phyloP scores from a whole-genome alignment of 2,113 vertebrate species.

The Clinocottus analis region DNA sequence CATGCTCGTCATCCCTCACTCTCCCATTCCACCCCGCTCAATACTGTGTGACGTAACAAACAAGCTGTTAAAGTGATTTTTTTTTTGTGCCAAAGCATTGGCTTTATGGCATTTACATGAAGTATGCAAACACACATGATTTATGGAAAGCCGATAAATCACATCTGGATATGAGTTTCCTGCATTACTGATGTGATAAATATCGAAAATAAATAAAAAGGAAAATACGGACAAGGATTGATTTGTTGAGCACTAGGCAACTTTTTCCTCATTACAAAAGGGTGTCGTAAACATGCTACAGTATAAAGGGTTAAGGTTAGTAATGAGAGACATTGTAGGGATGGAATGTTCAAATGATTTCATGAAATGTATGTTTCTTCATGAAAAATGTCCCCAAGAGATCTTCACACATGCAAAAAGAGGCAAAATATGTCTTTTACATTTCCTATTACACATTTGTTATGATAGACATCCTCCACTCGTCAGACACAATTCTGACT shows the following conservation, averaged over 20 bases:
- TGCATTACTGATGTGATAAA: not conserved
- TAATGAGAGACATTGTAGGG: not conserved
- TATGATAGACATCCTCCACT: not conserved
- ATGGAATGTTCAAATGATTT: not conserved
- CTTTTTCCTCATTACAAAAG: not conserved
- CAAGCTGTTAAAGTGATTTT: not conserved
- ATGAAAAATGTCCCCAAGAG: not conserved
- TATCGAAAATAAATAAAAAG: too few species aligned
- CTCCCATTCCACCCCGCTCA: not conserved
- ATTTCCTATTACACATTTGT: not conserved
- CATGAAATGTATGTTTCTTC: not conserved
- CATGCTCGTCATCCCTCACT: not conserved
- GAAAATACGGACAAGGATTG: not conserved
- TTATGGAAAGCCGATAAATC: slow-evolving; percentile 6
- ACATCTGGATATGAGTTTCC: not conserved
- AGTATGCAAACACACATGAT: not conserved
- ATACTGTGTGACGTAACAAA: not conserved
- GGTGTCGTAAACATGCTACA: not conserved
- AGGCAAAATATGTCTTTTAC: not conserved
- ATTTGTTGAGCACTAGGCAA: not conserved
- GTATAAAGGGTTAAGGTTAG: not conserved
- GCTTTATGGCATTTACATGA: slow-evolving; percentile 1
- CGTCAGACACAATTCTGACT: not conserved
- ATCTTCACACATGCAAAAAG: not conserved
- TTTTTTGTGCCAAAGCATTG: not conserved